Conservation (phyloP, 2,797 vertebrate species). For the Chaunax sp. region DNA sequence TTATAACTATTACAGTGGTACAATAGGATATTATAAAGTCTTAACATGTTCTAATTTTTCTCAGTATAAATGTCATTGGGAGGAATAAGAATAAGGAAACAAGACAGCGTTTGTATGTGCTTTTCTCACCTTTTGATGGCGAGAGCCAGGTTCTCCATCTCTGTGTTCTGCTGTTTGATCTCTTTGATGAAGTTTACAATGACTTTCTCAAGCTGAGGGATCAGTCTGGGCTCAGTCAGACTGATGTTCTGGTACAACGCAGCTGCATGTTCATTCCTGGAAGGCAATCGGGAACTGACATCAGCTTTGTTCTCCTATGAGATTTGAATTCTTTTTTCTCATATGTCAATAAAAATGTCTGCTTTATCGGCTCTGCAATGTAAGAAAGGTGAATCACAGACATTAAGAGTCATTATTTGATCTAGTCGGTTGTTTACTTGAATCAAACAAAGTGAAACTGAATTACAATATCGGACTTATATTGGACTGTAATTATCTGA, state of each 20-base stretch:
- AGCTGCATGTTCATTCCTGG: slow-evolving; percentile 90
- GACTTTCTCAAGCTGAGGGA: slow-evolving; percentile 91
- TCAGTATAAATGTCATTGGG: no score
- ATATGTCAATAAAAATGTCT: neutral
- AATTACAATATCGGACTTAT: neutral
- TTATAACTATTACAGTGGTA: no score
- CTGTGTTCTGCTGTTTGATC: slow-evolving; percentile 91
- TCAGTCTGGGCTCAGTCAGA: slow-evolving; percentile 90
- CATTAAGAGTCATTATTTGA: neutral
- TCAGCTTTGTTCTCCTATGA: neutral
- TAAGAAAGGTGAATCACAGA: neutral
- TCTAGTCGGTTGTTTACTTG: neutral
- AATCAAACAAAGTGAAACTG: neutral
- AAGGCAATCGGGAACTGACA: slow-evolving; percentile 26
- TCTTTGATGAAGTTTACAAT: slow-evolving; percentile 92
- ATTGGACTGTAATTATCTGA: neutral
- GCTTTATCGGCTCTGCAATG: no score
- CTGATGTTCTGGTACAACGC: slow-evolving; percentile 95
- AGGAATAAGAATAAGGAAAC: neutral
- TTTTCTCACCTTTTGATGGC: slow-evolving; percentile 91
- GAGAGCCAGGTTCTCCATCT: slow-evolving; percentile 94
- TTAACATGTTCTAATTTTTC: no score
- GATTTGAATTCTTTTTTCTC: no score
- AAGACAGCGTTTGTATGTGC: neutral
- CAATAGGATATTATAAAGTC: no score